Evolutionary conservation across 2,113 vertebrate species (phyloP), one percentile per base, ranked within the genome.

Genomic region (Festucalex cinctus): DNA sequence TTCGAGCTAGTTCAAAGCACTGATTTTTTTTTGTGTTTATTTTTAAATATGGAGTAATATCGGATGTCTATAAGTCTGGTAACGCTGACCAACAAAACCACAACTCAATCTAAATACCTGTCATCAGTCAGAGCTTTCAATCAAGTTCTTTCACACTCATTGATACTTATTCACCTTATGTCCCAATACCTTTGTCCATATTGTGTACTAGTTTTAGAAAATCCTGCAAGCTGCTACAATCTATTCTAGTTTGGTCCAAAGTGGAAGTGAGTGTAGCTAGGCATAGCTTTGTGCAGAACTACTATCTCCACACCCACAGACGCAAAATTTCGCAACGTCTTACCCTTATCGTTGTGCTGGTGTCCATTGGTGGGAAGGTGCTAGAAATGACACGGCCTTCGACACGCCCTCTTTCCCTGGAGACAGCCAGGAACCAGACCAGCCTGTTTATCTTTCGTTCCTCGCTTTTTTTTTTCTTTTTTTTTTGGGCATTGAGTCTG

Each of bases 371-470:
- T 78, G 72, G 71, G 82, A 74, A 84, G 69, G 76, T 76, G 75
- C 41, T 78, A 10, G 54, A 74, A 83, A 74, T 77, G 67, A 69
- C 76, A 68, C 68, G 74, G 81, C 77, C 65, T 71, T 26, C 71
- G 84, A 68, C 83, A 80, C 86, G 69, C 87, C 79, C 80, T 83
- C 82, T 69, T 82, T 84, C 80, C 86, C 22, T 78, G 82, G 79
- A 84, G 83, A 86, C 75, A 82, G 67, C 49, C 72, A 82, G 73
- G 81, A 91, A 90, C 90, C 85, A 88, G 88, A 80, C 69, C 22
- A 61, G 75, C 85, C 84, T 85, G 86, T 90, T 88, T 84, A 68
- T 73, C 51, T 51, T 20, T 75, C 16, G 63, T 12, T 65, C 60
- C 53, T 74, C 59, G 57, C 54, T 68, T 20, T 49, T 39, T 39